Evolutionary conservation across 2,888 invertebrate species (phyloP).

Genomic region (Dendrolimus pini): DNA sequence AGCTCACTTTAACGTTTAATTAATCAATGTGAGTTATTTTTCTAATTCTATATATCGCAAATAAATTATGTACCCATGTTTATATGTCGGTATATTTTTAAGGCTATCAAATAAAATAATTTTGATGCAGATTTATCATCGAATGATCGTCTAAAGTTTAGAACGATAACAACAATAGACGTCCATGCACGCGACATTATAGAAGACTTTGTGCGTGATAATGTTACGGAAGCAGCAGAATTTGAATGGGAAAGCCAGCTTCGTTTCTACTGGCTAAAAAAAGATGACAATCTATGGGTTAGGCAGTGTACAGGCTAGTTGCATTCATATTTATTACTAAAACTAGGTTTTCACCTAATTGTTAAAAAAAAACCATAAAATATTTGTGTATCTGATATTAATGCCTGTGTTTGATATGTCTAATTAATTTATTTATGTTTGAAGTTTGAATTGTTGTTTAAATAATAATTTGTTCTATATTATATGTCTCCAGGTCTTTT

Average conservation of each 20-base stretch:
- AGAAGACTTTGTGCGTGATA: constrained; percentile 86
- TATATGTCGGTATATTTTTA: too few species aligned
- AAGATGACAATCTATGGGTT: constrained; percentile 86
- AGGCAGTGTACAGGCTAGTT: constrained; percentile 85
- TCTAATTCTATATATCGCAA: too few species aligned
- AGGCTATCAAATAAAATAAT: too few species aligned
- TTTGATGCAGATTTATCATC: constrained; percentile 76
- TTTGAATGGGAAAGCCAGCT: constrained; percentile 97
- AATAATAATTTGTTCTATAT: too few species aligned
- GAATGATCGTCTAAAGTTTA: constrained; percentile 92
- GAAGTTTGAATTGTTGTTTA: too few species aligned
- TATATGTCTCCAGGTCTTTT: constrained; percentile 78
- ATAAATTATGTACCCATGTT: too few species aligned
- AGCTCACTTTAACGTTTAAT: too few species aligned
- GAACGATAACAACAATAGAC: constrained; percentile 92
- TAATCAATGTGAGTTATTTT: too few species aligned
- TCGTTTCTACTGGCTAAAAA: constrained; percentile 92
- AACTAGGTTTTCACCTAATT: neutral
- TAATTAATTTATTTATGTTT: too few species aligned
- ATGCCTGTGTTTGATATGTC: too few species aligned
- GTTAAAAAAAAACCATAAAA: too few species aligned
- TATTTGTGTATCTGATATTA: too few species aligned
- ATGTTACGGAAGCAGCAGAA: constrained; percentile 88
- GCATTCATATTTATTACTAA: neutral
- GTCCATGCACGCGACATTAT: constrained; percentile 95